Percentiles rank a stretch among this genome's conserved stretches.
These are phyloP conservation scores for Drosophila borborema DNA, from an alignment of 2,888 invertebrate species.

Conservation along the genomic window DNA sequence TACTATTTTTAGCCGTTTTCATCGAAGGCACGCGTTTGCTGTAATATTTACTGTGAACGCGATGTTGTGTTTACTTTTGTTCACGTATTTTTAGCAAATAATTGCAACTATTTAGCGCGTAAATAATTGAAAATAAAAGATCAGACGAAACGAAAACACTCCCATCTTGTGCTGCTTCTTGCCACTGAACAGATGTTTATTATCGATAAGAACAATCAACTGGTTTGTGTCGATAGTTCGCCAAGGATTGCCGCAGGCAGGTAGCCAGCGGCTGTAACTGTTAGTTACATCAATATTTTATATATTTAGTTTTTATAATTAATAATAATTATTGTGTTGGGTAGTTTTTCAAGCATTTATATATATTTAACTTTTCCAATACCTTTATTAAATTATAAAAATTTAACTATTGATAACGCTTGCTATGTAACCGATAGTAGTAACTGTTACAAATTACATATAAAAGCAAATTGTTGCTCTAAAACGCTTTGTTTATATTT, in stretches of 20 bases:
- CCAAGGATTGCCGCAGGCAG: not conserved
- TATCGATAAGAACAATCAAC: constrained; percentile 44
- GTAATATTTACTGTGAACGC: constrained; percentile 29
- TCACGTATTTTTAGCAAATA: constrained; percentile 38
- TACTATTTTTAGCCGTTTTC: constrained; percentile 41
- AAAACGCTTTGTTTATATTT: not conserved
- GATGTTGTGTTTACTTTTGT: constrained; percentile 18
- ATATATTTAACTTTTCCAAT: not conserved
- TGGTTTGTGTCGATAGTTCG: constrained; percentile 50
- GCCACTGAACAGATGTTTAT: constrained; percentile 58
- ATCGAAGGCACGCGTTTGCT: constrained; percentile 15
- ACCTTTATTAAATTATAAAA: not conserved
- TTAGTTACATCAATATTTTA: not conserved
- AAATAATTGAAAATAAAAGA: constrained; percentile 50
- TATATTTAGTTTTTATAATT: too few species aligned
- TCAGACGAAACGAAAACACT: constrained; percentile 69
- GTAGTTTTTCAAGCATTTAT: not conserved
- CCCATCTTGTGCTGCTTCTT: constrained; percentile 71
- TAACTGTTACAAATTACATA: constrained; percentile 10
- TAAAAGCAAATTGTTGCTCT: not conserved
- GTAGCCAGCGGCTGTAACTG: constrained; percentile 19
- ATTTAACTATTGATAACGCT: not conserved
- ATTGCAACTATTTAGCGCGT: constrained; percentile 54
- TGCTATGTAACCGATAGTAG: not conserved
- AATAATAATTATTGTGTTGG: too few species aligned